Percentiles rank a stretch among this genome's conserved stretches.
Conservation (phyloP, 2,888 invertebrate genomes). For the Glaucopsyche alexis region DNA sequence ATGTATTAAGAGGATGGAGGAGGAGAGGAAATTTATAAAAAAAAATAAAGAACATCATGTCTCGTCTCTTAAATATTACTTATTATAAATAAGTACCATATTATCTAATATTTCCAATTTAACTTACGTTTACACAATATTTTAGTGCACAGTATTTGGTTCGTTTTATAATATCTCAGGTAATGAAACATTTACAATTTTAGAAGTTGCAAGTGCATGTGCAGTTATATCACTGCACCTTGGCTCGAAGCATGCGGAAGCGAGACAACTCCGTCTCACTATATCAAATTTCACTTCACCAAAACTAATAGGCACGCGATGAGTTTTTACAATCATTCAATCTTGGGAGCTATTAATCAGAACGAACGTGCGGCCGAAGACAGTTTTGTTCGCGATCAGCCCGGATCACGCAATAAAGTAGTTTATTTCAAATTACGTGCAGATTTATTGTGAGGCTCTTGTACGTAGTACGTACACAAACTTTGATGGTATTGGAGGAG, state of each 20-base stretch:
- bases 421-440: constrained; percentile 26
- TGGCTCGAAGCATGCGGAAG: constrained; percentile 48
- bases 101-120: too few relatives aligned
- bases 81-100: too few relatives aligned
- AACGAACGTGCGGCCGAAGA: constrained; percentile 32
- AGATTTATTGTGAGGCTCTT: background rate
- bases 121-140: too few relatives aligned
- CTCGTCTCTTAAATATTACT: too few relatives aligned
- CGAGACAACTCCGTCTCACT: constrained; percentile 46
- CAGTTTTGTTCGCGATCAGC: constrained; percentile 32
- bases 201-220: constrained; percentile 2
- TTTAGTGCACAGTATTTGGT: too few relatives aligned
- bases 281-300: constrained; percentile 51
- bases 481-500: background rate
- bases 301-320: constrained; percentile 51
- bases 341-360: constrained; percentile 35
- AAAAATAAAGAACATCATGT: too few relatives aligned
- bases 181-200: constrained; percentile 9
- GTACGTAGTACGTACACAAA: background rate
- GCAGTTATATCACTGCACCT: constrained; percentile 20
- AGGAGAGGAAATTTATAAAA: too few relatives aligned
- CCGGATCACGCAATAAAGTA: constrained; percentile 14
- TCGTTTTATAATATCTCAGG: background rate
- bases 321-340: constrained; percentile 35
- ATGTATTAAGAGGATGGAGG: too few relatives aligned